Evolutionary conservation across 2,113 vertebrate genomes (phyloP), one percentile per base, ranked within the genome.

Genomic region (Serinus canaria): DNA sequence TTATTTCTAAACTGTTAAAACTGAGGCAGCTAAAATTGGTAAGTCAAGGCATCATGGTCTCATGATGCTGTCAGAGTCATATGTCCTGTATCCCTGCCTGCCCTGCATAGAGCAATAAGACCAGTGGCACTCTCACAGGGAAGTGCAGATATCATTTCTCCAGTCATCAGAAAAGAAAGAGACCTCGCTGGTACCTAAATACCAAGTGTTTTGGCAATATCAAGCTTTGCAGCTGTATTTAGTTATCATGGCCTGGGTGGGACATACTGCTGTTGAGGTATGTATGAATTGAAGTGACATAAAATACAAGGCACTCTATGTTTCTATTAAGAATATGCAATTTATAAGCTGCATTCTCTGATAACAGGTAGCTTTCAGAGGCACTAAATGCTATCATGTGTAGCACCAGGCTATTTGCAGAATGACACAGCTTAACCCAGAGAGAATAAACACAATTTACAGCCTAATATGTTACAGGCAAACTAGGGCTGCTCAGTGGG

Each of bases 141-240:
- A 97, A 86, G 69, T 21, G 35, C 79, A 84, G 66, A 83, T 87
- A 85, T 96, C 18, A 28, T 97, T 97, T 92, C 70, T 96, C 84
- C 67, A 35, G 81, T 92, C 75, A 93, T 94, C 96, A 96, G 76
- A 97, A 92, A 70, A 52, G 59, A 56, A 60, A 94, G 84, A 95
- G 92, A 93, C 27, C 74, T 92, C 41, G 31, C 59, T 46, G 68
- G 89, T 46, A 96, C 79, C 91, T 59, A 89, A 96, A 92, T 74
- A 84, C 53, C 75, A 87, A 89, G 59, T 64, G 87, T 95, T 93
- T 15, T 19, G 44, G 47, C 64, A 95, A 80, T 95, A 96, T 74
- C 68, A 53, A 72, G 12, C 73, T 93, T 92, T 95, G 69, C 86
- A 94, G 89, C 97, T 97, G 83, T 96, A 96, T 96, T 95, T 96